phyloP scores from a whole-genome alignment of 2,113 vertebrate species.

The Sitta europaea region DNA sequence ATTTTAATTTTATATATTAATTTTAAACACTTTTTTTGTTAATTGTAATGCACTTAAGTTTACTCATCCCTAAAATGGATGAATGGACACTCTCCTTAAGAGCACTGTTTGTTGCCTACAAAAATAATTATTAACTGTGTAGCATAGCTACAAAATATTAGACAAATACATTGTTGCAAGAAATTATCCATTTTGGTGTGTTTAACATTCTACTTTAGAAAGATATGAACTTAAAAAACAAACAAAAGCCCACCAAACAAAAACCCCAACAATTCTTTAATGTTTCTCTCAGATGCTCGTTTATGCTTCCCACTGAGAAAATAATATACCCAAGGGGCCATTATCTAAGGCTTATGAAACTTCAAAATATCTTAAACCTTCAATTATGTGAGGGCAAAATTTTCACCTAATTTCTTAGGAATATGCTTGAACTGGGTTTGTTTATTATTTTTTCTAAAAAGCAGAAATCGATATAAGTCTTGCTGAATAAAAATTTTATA shows the following conservation, averaged over 20 bases:
- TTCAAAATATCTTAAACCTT: neutral
- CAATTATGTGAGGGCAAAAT: neutral
- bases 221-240: neutral
- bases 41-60: neutral
- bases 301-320: neutral
- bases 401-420: neutral
- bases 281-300: neutral
- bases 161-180: neutral
- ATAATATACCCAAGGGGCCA: neutral
- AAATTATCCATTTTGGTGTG: neutral
- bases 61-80: neutral
- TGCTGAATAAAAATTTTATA: neutral
- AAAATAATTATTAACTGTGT: neutral
- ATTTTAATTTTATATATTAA: neutral
- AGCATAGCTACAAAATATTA: neutral
- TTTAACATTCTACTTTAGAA: neutral
- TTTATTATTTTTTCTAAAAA: neutral
- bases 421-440: neutral
- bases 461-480: neutral
- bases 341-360: neutral
- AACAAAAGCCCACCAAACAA: neutral
- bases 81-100: neutral
- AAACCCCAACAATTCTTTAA: neutral
- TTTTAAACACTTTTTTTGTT: neutral
- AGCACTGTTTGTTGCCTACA: neutral